Evolutionary conservation across 2,888 invertebrate species (phyloP).

Genomic region (Choristoneura rosaceana): DNA sequence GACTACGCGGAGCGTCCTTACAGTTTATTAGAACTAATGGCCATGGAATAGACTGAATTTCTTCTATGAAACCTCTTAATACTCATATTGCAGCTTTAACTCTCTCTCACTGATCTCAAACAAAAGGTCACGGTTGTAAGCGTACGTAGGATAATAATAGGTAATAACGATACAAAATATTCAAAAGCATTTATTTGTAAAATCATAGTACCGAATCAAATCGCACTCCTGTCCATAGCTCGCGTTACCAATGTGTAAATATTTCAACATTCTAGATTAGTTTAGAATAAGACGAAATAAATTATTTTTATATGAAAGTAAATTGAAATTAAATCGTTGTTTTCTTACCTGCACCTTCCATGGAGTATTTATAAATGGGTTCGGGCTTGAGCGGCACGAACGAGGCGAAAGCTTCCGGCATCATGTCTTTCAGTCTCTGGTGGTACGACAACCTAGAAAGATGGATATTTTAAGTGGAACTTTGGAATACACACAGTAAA

Average conservation of each 20-base stretch:
- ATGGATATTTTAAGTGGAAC: slow-evolving; percentile 24
- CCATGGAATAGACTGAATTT: slow-evolving; percentile 76
- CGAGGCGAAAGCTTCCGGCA: slow-evolving; percentile 93
- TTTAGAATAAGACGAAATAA: slow-evolving; percentile 68
- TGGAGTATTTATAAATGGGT: slow-evolving; percentile 95
- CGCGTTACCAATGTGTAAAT: slow-evolving; percentile 74
- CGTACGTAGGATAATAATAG: slow-evolving; percentile 40
- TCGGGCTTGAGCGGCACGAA: slow-evolving; percentile 94
- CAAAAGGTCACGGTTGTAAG: slow-evolving; percentile 42
- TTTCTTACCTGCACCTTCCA: slow-evolving; percentile 94
- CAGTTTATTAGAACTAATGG: slow-evolving; percentile 76
- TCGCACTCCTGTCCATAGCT: slow-evolving; percentile 34
- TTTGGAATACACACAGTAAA: not conserved
- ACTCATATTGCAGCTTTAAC: slow-evolving; percentile 58
- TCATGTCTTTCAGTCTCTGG: slow-evolving; percentile 96
- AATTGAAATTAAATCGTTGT: slow-evolving; percentile 49
- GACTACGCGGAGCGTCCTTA: slow-evolving; percentile 62
- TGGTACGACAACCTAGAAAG: slow-evolving; percentile 93
- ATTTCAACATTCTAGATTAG: slow-evolving; percentile 68
- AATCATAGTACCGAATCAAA: slow-evolving; percentile 31
- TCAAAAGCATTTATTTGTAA: slow-evolving; percentile 64
- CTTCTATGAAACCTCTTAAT: slow-evolving; percentile 47
- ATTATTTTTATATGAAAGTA: slow-evolving; percentile 62
- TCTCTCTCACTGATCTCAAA: slow-evolving; percentile 54
- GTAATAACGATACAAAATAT: slow-evolving; percentile 55